A percentile compares a stretch with the other conserved stretches of the same genome.
These are phyloP conservation scores for Drosophila hydei DNA, from an alignment of 1,140 invertebrate species.

Conservation along the genomic window DNA sequence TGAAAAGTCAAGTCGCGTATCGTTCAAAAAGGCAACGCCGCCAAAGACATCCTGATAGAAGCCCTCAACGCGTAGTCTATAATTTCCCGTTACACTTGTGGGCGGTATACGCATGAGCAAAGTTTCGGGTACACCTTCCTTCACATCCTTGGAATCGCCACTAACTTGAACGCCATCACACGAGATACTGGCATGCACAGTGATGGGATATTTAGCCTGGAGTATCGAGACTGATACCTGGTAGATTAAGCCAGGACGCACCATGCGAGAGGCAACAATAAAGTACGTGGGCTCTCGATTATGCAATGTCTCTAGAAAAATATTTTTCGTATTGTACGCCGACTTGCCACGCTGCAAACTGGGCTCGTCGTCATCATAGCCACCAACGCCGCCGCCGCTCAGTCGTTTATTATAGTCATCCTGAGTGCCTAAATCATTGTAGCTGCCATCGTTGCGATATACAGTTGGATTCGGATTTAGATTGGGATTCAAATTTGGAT, in stretches of 20 bases:
- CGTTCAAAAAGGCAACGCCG: slow-evolving; percentile 93
- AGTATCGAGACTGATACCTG: slow-evolving; percentile 92
- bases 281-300: slow-evolving; percentile 88
- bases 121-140: slow-evolving; percentile 92
- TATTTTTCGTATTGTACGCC: slow-evolving; percentile 68
- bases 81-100: slow-evolving; percentile 91
- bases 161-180: slow-evolving; percentile 94
- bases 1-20: slow-evolving; percentile 91
- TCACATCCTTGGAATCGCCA: slow-evolving; percentile 90
- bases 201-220: slow-evolving; percentile 89
- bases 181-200: slow-evolving; percentile 92
- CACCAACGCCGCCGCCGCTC: slow-evolving; percentile 27
- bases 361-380: slow-evolving; percentile 57
- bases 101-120: slow-evolving; percentile 93
- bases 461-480: slow-evolving; percentile 12
- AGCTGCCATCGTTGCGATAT: slow-evolving; percentile 53
- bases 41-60: slow-evolving; percentile 92
- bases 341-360: slow-evolving; percentile 67
- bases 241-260: slow-evolving; percentile 94
- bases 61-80: slow-evolving; percentile 94
- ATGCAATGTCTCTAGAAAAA: slow-evolving; percentile 70
- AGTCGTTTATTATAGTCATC: slow-evolving; percentile 63
- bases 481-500: slow-evolving; percentile 30
- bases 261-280: slow-evolving; percentile 92
- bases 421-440: slow-evolving; percentile 63